Conservation (phyloP, 2,113 vertebrate genomes). For the Tylochromis polylepis region DNA sequence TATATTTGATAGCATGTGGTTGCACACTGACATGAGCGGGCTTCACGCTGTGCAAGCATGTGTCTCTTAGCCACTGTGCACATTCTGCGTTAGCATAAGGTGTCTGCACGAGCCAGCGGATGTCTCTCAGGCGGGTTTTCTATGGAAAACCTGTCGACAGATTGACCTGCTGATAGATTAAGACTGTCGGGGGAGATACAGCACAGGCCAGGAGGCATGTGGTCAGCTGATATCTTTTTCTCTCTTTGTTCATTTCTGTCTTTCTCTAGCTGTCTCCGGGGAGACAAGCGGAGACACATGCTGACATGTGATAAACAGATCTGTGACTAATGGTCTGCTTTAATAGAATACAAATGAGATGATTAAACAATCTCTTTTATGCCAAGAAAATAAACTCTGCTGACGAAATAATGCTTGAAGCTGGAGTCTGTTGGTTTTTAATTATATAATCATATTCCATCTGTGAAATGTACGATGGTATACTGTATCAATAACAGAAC, state of each 20-base stretch:
- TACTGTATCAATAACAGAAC: neutral
- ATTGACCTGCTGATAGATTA: conserved; percentile 34
- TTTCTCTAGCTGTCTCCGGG: conserved; percentile 14
- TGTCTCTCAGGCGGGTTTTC: conserved; percentile 33
- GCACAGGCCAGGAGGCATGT: conserved; percentile 12
- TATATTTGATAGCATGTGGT: neutral
- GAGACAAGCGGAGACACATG: conserved; percentile 26
- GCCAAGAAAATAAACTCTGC: neutral
- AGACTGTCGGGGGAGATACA: conserved; percentile 13
- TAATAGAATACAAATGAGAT: conserved; percentile 51
- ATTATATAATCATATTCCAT: neutral
- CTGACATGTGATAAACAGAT: conserved; percentile 55
- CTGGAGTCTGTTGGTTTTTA: neutral
- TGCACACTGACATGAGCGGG: conserved; percentile 9
- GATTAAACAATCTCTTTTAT: conserved; percentile 30
- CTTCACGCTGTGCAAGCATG: conserved; percentile 41
- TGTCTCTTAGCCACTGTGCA: conserved; percentile 15
- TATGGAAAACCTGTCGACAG: conserved; percentile 30
- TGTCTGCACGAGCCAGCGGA: conserved; percentile 20
- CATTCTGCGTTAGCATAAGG: conserved; percentile 18
- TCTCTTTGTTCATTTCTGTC: conserved; percentile 8
- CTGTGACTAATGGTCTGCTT: conserved; percentile 40
- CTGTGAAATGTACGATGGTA: neutral
- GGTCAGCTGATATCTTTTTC: conserved; percentile 32
- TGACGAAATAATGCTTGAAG: neutral